A percentile compares a stretch with the other conserved stretches of the same genome.
Evolutionary conservation across 2,797 vertebrate genomes (phyloP).

Genomic region (Chrysocyon brachyurus): DNA sequence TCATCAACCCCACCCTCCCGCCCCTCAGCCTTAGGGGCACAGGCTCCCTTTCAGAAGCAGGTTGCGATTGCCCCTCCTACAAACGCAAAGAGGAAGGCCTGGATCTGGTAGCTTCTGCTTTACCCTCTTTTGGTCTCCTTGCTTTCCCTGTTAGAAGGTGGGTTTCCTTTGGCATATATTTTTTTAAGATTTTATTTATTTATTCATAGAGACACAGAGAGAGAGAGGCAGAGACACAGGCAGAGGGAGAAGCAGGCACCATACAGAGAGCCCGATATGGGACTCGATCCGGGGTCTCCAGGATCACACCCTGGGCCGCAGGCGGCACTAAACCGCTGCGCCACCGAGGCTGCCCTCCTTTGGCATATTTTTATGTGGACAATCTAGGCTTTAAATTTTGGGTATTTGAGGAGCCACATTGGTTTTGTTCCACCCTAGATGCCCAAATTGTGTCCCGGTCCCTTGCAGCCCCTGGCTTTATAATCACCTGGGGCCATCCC

Average conservation of each 20-base stretch:
- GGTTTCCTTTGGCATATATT: not conserved
- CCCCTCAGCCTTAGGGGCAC: rapidly evolving
- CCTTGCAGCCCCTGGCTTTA: not conserved
- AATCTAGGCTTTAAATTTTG: not conserved
- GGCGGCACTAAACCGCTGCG: no score
- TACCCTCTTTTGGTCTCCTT: not conserved
- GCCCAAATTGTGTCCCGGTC: not conserved
- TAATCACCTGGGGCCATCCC: not conserved
- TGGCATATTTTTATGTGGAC: not conserved
- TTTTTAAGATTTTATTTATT: no score
- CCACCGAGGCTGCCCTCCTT: not conserved
- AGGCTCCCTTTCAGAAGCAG: not conserved
- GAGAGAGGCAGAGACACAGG: no score
- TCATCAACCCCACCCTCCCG: rapidly evolving
- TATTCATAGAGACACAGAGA: no score
- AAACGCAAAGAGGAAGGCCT: not conserved
- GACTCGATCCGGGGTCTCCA: no score
- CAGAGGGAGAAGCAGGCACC: no score
- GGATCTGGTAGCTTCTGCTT: not conserved
- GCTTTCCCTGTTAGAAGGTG: not conserved
- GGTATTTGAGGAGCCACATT: not conserved
- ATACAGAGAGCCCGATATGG: no score
- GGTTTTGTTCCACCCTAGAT: not conserved
- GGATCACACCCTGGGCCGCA: no score
- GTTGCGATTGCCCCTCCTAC: not conserved